Conservation (phyloP, 2,113 vertebrate genomes). For the Mungos mungo region DNA sequence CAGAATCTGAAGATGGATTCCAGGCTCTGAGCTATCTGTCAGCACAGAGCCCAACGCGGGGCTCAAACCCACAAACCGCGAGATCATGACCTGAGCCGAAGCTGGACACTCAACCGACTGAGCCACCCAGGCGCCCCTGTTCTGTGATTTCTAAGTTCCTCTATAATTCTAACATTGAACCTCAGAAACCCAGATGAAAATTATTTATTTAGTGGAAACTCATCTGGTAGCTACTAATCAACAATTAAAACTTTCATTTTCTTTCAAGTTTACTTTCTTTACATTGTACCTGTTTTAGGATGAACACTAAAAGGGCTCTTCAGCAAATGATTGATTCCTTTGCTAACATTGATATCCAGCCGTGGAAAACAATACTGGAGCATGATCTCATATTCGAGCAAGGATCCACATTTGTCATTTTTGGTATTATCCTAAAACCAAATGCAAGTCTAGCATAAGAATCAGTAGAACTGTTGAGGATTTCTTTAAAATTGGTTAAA, state of each 20-base stretch:
- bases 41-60: too few species aligned
- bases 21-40: too few species aligned
- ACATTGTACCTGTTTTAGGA: conserved; percentile 90
- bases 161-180: not conserved
- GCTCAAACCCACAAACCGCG: too few species aligned
- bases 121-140: not conserved
- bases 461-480: conserved; percentile 24
- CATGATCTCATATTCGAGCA: conserved; percentile 93
- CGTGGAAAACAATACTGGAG: conserved; percentile 97
- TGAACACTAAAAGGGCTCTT: conserved; percentile 99
- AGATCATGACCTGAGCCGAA: too few species aligned
- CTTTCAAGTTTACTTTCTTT: conserved; percentile 15
- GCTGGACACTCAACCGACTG: too few species aligned
- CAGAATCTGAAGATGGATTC: too few species aligned
- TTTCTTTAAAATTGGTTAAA: conserved; percentile 55
- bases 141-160: conserved; percentile 9
- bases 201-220: conserved; percentile 20
- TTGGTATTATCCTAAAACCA: conserved; percentile 76
- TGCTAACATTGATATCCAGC: conserved; percentile 96
- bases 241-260: conserved; percentile 18
- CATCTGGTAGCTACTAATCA: not conserved
- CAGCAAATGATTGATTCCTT: conserved; percentile 94
- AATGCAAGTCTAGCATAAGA: conserved; percentile 17
- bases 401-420: conserved; percentile 55
- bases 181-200: conserved; percentile 8